Base-by-base conservation (phyloP, 2,113 vertebrate species). In the Siniperca chuatsi region DNA sequence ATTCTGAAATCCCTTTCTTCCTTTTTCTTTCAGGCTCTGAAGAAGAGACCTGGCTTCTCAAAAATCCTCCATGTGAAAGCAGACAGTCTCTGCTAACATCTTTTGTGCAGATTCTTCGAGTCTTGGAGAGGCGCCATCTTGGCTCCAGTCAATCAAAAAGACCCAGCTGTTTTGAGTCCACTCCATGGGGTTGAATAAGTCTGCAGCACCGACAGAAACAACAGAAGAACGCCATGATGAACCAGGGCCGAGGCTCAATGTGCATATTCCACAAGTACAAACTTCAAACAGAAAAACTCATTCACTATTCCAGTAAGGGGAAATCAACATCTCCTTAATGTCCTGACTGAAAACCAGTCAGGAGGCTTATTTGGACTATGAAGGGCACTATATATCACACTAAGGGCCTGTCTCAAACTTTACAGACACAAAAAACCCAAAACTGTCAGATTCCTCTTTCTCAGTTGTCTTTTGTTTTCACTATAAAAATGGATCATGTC, bases 41-140 rank as follows among this genome's bases (percentile, higher is more conserved):
- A 97, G 90, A 98, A 99, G 75, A 96, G 98, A 88, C 98, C 98
- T 0, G 98, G 98, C 79, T 99, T 99, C 95, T 99, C 98, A 87
- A 99, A 99, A 96, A 99, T 99, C 54, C 96, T 99, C 91, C 98
- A 99, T 44, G 96, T 99, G 91, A 99, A 99, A 92, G 98, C 98
- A 75, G 98, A 99, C 86, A 96, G 96, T 65, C 91, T 97, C 92
- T 99, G 98, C 96, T 99, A 98, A 97, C 96, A 92, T 92, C 92
- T 60, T 82, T 78, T 40, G 62, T 81, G 82, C 81, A 52, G 65
- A 80, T 69, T 55, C 72, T 75, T 72, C 55, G 76, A 58, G 37
- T 79, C 81, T 77, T 79, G 71, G 37, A 74, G 81, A 83, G 71
- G 55, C 1, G 77, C 80, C 80, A 82, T 81, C 82, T 72, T 13